Evolutionary conservation across 53 echinoderm and acorn worm species (phyloP).

Genomic region (Astropecten irregularis): DNA sequence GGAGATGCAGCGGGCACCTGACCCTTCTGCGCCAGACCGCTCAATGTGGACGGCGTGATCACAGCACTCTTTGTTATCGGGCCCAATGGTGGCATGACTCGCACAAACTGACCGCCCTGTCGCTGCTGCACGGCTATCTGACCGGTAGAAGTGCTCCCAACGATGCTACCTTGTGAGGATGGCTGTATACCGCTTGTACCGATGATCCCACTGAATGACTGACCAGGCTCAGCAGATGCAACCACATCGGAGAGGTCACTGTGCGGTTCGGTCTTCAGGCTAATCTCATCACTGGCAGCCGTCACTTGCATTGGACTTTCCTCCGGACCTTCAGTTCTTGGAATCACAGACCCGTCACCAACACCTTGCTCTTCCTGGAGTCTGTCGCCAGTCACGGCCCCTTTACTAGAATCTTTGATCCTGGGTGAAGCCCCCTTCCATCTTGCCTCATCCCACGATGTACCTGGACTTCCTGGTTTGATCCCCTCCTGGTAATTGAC

Average conservation of each 20-base stretch:
- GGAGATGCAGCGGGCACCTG: not conserved
- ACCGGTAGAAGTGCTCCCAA: not conserved
- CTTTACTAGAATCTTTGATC: conserved; percentile 20
- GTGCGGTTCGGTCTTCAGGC: not conserved
- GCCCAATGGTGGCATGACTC: conserved; percentile 85
- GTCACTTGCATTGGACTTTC: not conserved
- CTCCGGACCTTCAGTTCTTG: not conserved
- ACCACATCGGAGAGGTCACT: not conserved
- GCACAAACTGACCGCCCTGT: conserved; percentile 54
- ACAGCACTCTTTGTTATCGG: conserved; percentile 61
- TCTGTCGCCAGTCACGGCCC: not conserved
- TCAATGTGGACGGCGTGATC: not conserved
- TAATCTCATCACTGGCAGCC: not conserved
- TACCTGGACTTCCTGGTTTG: conserved; percentile 70
- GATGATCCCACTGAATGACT: conserved; percentile 47
- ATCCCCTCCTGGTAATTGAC: conserved; percentile 96
- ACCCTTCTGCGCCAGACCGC: not conserved
- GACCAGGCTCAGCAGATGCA: conserved; percentile 11
- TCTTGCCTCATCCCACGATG: conserved; percentile 43
- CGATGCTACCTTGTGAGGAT: not conserved
- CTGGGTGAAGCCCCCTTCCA: conserved; percentile 50
- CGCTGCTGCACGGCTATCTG: conserved; percentile 66
- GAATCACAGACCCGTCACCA: not conserved
- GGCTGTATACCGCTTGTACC: conserved; percentile 42
- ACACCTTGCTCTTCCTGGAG: not conserved